These are phyloP conservation scores for Teleiodes luculella DNA, from an alignment of 2,888 invertebrate species.

Conservation along the genomic window DNA sequence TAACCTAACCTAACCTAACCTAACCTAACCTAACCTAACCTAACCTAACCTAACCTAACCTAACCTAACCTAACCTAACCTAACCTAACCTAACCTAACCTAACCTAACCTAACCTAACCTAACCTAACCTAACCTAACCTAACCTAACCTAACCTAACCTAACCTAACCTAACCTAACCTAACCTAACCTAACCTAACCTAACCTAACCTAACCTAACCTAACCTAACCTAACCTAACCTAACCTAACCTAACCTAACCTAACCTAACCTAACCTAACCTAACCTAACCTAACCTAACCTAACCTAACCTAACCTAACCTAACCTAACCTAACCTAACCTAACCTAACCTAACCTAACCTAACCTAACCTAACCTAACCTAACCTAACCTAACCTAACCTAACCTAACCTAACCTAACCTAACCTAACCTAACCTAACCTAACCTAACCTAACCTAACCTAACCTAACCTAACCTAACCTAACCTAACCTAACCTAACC, in stretches of 20 bases:
- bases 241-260: conserved; percentile 8
- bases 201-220: conserved; percentile 19
- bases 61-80: conserved; percentile 22
- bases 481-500: conserved; percentile 20
- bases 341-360: conserved; percentile 22
- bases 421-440: conserved; percentile 16
- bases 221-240: conserved; percentile 18
- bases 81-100: conserved; percentile 27
- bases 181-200: conserved; percentile 23
- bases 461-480: conserved; percentile 21
- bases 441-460: conserved; percentile 16
- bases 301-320: conserved; percentile 18
- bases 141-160: conserved; percentile 24
- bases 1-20: conserved; percentile 21
- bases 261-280: conserved; percentile 18
- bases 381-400: conserved; percentile 8
- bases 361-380: conserved; percentile 22
- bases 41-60: conserved; percentile 21
- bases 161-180: conserved; percentile 22
- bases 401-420: conserved; percentile 18
- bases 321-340: conserved; percentile 20
- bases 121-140: conserved; percentile 21
- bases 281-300: conserved; percentile 21
- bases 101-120: conserved; percentile 23
- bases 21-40: conserved; percentile 24